phyloP scores from a whole-genome alignment of 2,888 invertebrate genomes.

The Athetis lepigone region DNA sequence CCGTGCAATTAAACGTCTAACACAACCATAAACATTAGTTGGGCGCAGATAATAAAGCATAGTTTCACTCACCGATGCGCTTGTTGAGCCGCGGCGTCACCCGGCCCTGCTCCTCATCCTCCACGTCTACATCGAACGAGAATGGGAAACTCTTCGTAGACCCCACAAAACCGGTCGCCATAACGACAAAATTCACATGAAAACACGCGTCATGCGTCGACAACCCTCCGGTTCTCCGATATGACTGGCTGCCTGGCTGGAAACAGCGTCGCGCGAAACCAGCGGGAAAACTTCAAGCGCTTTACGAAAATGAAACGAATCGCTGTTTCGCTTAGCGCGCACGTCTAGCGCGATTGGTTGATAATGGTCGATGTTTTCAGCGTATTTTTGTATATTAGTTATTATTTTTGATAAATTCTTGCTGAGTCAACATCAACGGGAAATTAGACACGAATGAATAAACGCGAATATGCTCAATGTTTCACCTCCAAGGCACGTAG shows the following conservation, averaged over 20 bases:
- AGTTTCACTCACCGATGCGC: constrained; percentile 81
- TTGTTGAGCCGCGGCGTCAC: constrained; percentile 80
- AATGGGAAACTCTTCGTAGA: constrained; percentile 88
- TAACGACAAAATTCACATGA: constrained; percentile 63
- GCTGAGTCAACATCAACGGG: constrained; percentile 54
- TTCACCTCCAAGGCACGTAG: constrained; percentile 23
- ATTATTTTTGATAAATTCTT: constrained; percentile 53
- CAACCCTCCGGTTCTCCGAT: constrained; percentile 56
- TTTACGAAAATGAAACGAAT: constrained; percentile 58
- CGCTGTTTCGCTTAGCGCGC: constrained; percentile 25
- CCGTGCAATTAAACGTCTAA: constrained; percentile 45
- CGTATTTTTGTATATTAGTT: constrained; percentile 42
- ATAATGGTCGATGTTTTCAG: constrained; percentile 40
- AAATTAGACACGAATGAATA: constrained; percentile 46
- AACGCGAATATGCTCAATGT: constrained; percentile 20
- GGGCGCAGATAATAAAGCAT: neutral
- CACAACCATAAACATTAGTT: constrained; percentile 59
- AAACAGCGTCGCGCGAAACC: constrained; percentile 47
- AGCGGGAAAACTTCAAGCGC: constrained; percentile 63
- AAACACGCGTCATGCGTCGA: constrained; percentile 60
- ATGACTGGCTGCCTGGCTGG: constrained; percentile 66
- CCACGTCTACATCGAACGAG: constrained; percentile 87
- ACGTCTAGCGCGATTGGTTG: constrained; percentile 35
- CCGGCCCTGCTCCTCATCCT: constrained; percentile 79
- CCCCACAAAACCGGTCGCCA: constrained; percentile 86